A percentile compares a stretch with the other conserved stretches of the same genome.
These are phyloP conservation scores for Hymenopus coronatus DNA, from an alignment of 2,888 invertebrate genomes.

Conservation along the genomic window DNA sequence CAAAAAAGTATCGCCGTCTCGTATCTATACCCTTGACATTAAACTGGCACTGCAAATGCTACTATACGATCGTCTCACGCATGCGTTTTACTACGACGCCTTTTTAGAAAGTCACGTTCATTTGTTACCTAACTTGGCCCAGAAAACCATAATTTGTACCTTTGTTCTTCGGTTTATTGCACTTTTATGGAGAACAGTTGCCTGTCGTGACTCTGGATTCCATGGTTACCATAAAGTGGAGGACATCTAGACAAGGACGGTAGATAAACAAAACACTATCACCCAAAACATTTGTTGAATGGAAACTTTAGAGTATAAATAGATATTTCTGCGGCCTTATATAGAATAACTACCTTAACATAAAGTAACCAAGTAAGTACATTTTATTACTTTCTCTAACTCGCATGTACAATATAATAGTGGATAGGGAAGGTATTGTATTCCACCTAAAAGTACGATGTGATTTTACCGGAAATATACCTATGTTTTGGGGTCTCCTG, in stretches of 20 bases:
- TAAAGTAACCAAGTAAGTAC: no score
- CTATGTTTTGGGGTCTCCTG: no score
- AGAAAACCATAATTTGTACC: background rate
- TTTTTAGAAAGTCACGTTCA: background rate
- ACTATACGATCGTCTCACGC: background rate
- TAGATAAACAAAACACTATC: background rate
- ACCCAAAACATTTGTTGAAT: no score
- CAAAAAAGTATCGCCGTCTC: background rate
- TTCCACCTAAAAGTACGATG: no score
- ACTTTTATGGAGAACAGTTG: background rate
- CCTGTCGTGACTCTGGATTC: background rate
- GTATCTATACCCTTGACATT: background rate
- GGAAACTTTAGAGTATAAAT: no score
- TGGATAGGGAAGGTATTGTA: no score
- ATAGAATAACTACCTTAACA: no score
- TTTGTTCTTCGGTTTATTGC: background rate
- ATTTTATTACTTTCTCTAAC: no score
- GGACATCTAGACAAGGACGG: background rate
- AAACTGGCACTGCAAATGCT: background rate
- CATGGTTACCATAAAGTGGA: background rate
- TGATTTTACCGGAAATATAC: no score
- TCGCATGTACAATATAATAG: no score
- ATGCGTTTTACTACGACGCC: background rate
- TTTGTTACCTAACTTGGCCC: background rate
- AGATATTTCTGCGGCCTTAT: no score